Conservation (phyloP, 1,140 invertebrate genomes). For the Hesperophylax magnus region DNA sequence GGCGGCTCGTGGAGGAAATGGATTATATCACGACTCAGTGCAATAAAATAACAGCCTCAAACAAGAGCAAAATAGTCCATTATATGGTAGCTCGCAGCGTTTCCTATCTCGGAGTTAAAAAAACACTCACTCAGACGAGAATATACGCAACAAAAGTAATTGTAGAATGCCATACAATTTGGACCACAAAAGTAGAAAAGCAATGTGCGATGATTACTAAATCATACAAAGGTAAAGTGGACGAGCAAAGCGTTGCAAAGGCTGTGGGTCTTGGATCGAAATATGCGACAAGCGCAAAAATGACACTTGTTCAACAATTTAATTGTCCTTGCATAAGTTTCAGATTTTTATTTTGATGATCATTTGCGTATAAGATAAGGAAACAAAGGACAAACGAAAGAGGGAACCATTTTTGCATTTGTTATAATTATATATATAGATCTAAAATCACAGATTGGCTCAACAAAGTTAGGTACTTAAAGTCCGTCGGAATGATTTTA, state of each 20-base stretch:
- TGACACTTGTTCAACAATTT: background rate
- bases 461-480: too few relatives aligned
- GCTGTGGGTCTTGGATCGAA: background rate
- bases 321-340: too few relatives aligned
- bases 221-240: background rate
- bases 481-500: too few relatives aligned
- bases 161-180: background rate
- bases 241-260: background rate
- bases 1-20: slow-evolving; percentile 12
- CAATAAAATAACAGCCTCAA: slow-evolving; percentile 1
- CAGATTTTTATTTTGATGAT: too few relatives aligned
- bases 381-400: too few relatives aligned
- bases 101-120: slow-evolving; percentile 20
- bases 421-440: too few relatives aligned
- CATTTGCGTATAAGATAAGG: too few relatives aligned
- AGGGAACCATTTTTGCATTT: too few relatives aligned
- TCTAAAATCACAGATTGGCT: too few relatives aligned
- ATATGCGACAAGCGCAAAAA: background rate
- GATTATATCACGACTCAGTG: slow-evolving; percentile 26
- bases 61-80: slow-evolving; percentile 3
- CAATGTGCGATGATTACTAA: background rate
- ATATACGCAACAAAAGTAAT: background rate
- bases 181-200: background rate
- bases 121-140: slow-evolving; percentile 19
- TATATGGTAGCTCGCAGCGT: slow-evolving; percentile 32